phyloP scores from a whole-genome alignment of 37 sponge, comb jelly and placozoan species.

The Crambe crambe region DNA sequence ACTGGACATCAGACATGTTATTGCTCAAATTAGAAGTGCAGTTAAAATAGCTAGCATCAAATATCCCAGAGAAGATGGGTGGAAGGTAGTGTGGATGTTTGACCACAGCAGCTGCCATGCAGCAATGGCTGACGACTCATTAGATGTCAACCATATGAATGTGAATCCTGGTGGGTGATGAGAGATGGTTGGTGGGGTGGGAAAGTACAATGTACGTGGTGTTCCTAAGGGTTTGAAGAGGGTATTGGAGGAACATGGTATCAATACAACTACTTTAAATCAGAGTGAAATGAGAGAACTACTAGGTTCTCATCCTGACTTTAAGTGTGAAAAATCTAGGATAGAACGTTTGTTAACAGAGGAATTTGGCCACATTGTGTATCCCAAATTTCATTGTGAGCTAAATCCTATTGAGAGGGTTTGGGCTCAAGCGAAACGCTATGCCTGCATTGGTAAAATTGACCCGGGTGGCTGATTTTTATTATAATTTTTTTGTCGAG shows the following conservation, averaged over 20 bases:
- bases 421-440: constrained; percentile 42
- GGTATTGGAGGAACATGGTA: not conserved
- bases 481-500: too few relatives aligned
- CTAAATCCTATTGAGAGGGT: constrained; percentile 47
- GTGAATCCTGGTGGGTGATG: constrained; percentile 37
- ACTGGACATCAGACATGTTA: constrained; percentile 13
- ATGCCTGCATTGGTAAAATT: too few relatives aligned
- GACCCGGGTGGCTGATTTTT: too few relatives aligned
- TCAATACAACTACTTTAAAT: not conserved
- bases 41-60: constrained; percentile 30
- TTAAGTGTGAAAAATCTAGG: constrained; percentile 25
- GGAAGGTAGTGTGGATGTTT: constrained; percentile 10
- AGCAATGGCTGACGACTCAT: constrained; percentile 45
- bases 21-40: constrained; percentile 9
- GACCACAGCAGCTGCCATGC: constrained; percentile 32
- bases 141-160: constrained; percentile 28
- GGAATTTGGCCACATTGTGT: constrained; percentile 35
- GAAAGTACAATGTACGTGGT: not conserved
- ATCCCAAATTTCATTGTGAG: constrained; percentile 41
- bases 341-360: constrained; percentile 24
- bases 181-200: not conserved
- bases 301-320: constrained; percentile 23
- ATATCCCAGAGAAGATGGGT: constrained; percentile 51
- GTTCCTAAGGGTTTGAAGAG: not conserved
- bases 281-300: constrained; percentile 22